Evolutionary conservation across 2,888 invertebrate species (phyloP).

Genomic region (Tubulanus polymorphus): DNA sequence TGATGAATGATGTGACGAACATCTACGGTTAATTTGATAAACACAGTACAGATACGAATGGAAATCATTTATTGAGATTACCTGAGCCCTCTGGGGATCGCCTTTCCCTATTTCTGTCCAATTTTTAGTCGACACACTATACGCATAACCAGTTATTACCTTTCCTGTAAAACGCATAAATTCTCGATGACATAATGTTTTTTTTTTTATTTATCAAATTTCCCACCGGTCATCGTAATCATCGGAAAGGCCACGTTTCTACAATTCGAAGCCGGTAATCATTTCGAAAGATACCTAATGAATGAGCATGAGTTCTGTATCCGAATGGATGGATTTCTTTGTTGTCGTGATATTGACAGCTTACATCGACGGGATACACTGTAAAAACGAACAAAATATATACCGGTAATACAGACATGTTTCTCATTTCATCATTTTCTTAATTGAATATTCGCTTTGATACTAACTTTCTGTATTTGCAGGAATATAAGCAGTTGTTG

Average conservation of each 20-base stretch:
- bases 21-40: too few relatives aligned
- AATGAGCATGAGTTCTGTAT: conserved; percentile 60
- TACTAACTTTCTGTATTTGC: conserved; percentile 31
- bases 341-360: conserved; percentile 53
- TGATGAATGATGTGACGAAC: too few relatives aligned
- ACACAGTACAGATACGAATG: too few relatives aligned
- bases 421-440: too few relatives aligned
- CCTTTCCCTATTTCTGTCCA: conserved; percentile 55
- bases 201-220: background rate
- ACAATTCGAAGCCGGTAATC: background rate
- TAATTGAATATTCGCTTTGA: too few relatives aligned
- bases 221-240: background rate
- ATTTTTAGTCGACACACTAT: conserved; percentile 23
- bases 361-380: conserved; percentile 56
- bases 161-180: conserved; percentile 59
- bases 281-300: conserved; percentile 45
- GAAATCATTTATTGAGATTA: conserved; percentile 20
- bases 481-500: conserved; percentile 28
- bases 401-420: too few relatives aligned
- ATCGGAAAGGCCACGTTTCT: background rate
- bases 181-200: background rate
- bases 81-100: conserved; percentile 63
- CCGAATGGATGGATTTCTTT: conserved; percentile 57
- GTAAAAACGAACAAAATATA: conserved; percentile 22
- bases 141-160: conserved; percentile 56